Base-by-base conservation (phyloP, 2,888 invertebrate genomes). In the Pollenia amentaria region DNA sequence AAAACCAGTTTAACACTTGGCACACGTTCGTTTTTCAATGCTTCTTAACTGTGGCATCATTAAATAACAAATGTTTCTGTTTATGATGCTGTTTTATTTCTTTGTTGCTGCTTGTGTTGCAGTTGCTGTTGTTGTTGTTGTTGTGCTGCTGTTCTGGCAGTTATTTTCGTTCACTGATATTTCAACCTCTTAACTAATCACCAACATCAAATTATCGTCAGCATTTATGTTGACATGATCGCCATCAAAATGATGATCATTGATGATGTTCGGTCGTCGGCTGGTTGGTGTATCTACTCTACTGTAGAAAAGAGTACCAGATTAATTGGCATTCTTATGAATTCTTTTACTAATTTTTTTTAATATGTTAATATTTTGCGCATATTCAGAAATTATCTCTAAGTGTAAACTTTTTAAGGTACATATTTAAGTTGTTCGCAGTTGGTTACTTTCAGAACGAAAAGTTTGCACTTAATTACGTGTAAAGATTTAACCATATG, bases 1-100 rank as follows among this genome's bases (percentile, higher is more conserved):
- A 42, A 82, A 90, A 90, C 90, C 89, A 88, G 90, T 90, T 90
- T 87, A 88, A 89, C 90, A 90, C 90, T 89, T 89, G 90, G 89
- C 89, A 89, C 89, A 88, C 85, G 88, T 88, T 85, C 86, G 29
- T 65, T 60, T 81, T 69, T 62, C 83, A 18, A 62, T 55, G 53
- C 64, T 60, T 48, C 64, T 60, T 48, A 42, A 48, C 14, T 72
- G 29, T 29, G 46, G 57, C 85, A 85, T 67, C 77, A 75, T 72
- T 83, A 84, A 67, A 65, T 60, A 67, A 65, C 51, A 60, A 65
- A 80, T 80, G 62, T 29, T 69, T 44, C 38, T 29, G 12, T 42
- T 40, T 21, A 16, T 46, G 40, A 9, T 55, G 18, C 16, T 64
- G 21, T 78, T 51, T 21, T 60, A 69, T 84, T 88, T 88, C 87